Evolutionary conservation across 2,888 invertebrate species (phyloP).

Genomic region (Prenolepis imparis): DNA sequence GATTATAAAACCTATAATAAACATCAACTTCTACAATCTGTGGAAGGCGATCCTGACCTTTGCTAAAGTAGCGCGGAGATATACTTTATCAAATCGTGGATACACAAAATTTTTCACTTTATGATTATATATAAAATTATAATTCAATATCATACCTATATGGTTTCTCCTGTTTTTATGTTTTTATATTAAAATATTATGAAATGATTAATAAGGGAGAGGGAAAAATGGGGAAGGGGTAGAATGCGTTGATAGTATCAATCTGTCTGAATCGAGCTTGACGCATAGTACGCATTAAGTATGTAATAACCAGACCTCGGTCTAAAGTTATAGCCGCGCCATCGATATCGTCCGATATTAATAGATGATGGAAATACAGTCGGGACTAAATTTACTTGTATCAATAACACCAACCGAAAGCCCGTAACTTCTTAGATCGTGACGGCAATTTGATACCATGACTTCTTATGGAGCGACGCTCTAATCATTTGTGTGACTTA

Average conservation of each 20-base stretch:
- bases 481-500: background rate
- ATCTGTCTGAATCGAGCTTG: background rate
- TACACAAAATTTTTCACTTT: background rate
- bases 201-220: background rate
- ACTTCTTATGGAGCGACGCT: slow-evolving; percentile 4
- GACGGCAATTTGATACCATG: slow-evolving; percentile 31
- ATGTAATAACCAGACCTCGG: slow-evolving; percentile 45
- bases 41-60: slow-evolving; percentile 24
- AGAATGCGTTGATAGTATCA: background rate
- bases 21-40: slow-evolving; percentile 32
- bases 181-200: background rate
- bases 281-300: slow-evolving; percentile 38
- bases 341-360: slow-evolving; percentile 52
- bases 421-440: slow-evolving; percentile 7
- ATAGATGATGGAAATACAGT: slow-evolving; percentile 54
- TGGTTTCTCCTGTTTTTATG: background rate
- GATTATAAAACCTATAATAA: slow-evolving; percentile 44
- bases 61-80: slow-evolving; percentile 1
- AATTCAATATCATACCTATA: background rate
- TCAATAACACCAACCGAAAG: slow-evolving; percentile 42
- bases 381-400: slow-evolving; percentile 52
- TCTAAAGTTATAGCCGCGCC: slow-evolving; percentile 34
- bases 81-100: background rate
- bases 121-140: background rate
- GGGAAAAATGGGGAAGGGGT: too few relatives aligned